phyloP scores from a whole-genome alignment of 2,113 vertebrate species.

The Phaethornis superciliosus region DNA sequence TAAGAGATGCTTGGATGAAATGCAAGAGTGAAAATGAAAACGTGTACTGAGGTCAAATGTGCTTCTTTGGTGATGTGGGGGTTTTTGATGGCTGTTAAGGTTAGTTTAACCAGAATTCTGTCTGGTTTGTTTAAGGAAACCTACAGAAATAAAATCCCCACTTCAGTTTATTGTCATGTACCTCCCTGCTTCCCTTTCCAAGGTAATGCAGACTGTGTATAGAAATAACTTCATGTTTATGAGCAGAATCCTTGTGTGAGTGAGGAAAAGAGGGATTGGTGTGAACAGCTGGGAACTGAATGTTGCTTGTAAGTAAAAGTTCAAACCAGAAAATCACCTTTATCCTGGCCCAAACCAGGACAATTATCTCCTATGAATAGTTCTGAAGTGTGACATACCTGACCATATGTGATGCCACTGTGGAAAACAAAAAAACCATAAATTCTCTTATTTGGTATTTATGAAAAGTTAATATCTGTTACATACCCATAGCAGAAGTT shows the following conservation, averaged over 20 bases:
- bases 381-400: neutral
- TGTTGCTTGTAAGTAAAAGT: neutral
- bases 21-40: neutral
- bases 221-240: neutral
- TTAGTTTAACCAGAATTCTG: neutral
- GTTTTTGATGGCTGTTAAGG: neutral
- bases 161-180: neutral
- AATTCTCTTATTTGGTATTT: neutral
- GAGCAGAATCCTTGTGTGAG: neutral
- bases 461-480: neutral
- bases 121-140: neutral
- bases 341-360: too few species aligned
- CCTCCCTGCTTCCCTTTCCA: neutral
- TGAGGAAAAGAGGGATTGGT: neutral
- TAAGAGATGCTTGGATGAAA: neutral
- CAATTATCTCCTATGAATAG: neutral
- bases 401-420: too few species aligned
- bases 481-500: neutral
- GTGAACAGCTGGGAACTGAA: neutral
- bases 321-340: too few species aligned
- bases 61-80: neutral
- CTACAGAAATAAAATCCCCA: neutral
- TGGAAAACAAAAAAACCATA: neutral
- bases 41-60: neutral
- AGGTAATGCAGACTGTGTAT: rapidly evolving